Evolutionary conservation across 2,888 invertebrate species (phyloP).

Genomic region (Lithodes maja): DNA sequence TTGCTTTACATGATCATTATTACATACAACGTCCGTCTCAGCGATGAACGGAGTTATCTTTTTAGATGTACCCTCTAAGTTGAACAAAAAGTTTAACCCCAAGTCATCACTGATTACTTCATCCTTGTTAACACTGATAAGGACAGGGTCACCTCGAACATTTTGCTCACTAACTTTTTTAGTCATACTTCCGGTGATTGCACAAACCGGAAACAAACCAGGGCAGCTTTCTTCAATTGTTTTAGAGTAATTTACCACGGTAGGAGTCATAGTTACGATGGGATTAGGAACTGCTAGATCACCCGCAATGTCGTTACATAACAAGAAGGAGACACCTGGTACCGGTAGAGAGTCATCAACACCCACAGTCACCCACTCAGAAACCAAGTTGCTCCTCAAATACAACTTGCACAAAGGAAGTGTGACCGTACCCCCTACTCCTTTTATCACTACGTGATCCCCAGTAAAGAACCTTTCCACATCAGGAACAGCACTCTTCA

Average conservation of each 20-base stretch:
- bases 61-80: not conserved
- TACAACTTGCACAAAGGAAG: constrained; percentile 23
- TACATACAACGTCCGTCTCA: not conserved
- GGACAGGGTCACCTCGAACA: not conserved
- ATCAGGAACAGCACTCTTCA: constrained; percentile 17
- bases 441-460: constrained; percentile 3
- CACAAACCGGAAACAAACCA: constrained; percentile 19
- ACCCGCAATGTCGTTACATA: constrained; percentile 11
- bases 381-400: constrained; percentile 8
- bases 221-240: not conserved
- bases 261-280: not conserved
- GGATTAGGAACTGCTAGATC: not conserved
- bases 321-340: not conserved
- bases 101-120: not conserved
- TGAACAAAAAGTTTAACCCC: not conserved
- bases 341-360: not conserved
- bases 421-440: constrained; percentile 14
- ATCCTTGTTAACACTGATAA: not conserved
- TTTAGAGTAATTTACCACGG: too few species aligned
- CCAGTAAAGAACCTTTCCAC: not conserved
- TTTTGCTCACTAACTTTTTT: not conserved
- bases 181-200: not conserved
- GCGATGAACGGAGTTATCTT: not conserved
- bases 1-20: not conserved
- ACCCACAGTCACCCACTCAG: constrained; percentile 11